phyloP scores from a whole-genome alignment of 2,888 invertebrate genomes.

The Drosophila macrothrix region DNA sequence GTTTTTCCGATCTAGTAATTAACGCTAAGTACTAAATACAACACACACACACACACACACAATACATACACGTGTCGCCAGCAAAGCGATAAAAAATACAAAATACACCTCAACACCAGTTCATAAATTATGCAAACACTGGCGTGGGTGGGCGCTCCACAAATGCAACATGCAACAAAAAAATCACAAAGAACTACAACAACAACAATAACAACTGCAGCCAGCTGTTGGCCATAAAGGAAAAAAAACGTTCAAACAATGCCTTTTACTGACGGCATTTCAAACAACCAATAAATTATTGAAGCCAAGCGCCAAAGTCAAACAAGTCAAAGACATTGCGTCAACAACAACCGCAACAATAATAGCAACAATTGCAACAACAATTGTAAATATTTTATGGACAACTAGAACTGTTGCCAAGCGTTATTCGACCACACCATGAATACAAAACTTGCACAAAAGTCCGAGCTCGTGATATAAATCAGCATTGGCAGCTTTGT shows the following conservation, averaged over 20 bases:
- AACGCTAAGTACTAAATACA: slow-evolving; percentile 30
- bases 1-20: slow-evolving; percentile 53
- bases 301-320: slow-evolving; percentile 73
- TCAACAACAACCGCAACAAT: slow-evolving; percentile 19
- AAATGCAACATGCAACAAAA: slow-evolving; percentile 39
- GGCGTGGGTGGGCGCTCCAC: slow-evolving; percentile 63
- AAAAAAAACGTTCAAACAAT: slow-evolving; percentile 55
- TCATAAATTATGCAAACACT: slow-evolving; percentile 56
- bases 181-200: background rate
- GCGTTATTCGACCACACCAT: slow-evolving; percentile 40
- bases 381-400: slow-evolving; percentile 29
- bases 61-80: slow-evolving; percentile 44
- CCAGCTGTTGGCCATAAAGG: slow-evolving; percentile 69
- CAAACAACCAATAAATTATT: slow-evolving; percentile 77
- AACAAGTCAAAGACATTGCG: slow-evolving; percentile 76
- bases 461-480: slow-evolving; percentile 61
- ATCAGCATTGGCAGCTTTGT: slow-evolving; percentile 60
- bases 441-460: slow-evolving; percentile 19
- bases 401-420: slow-evolving; percentile 56
- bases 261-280: slow-evolving; percentile 71
- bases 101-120: slow-evolving; percentile 11
- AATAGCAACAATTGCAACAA: slow-evolving; percentile 27
- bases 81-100: slow-evolving; percentile 11
- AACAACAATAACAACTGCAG: slow-evolving; percentile 19
- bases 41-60: slow-evolving; percentile 24